Base-by-base conservation (phyloP, 2,797 vertebrate genomes). In the Distichodus sexfasciatus region DNA sequence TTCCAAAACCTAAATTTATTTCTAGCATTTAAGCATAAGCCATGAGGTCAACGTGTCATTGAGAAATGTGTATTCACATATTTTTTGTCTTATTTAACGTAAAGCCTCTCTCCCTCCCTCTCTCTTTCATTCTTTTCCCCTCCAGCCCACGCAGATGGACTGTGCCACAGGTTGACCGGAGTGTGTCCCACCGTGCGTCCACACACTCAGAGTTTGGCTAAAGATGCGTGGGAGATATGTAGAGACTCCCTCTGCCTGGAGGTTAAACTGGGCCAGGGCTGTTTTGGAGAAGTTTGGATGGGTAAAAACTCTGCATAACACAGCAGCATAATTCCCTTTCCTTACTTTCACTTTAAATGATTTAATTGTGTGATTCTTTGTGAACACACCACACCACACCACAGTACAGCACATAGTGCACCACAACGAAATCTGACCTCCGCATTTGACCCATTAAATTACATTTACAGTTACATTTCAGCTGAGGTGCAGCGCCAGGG, bases 231-330 rank as follows among this genome's bases (percentile, higher is more conserved):
- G 96, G 96, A 98, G 90, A 98, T 98, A 75, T 94, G 95, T 54
- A 90, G 96, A 66, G 94, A 98, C 73, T 98, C 96, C 29, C 85
- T 98, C 69, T 88, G 94, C 55, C 88, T 98, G 85, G 95, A 98
- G 85, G 90, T 97, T 78, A 98, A 98, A 82, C 84, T 98, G 82
- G 96, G 96, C 72, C 95, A 98, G 88, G 96, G 96, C 84, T 97
- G 95, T 84, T 98, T 98, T 60, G 96, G 95, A 80, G 95, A 97
- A 84, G 96, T 98, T 9, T 98, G 96, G 96, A 96, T 96, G 94
- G 96, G 96, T 98, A 92, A 94, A 95, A 14, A 8, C 1, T 15
- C 12, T 29, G 6, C 24, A 61, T 43, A 2, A 12, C 3, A 12
- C n/a, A 40, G 2, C n/a, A 3, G 12, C 1, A 5, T 12, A 1